Conservation (phyloP, 92 coral and sea anemone species). For the Ricordea florida region DNA sequence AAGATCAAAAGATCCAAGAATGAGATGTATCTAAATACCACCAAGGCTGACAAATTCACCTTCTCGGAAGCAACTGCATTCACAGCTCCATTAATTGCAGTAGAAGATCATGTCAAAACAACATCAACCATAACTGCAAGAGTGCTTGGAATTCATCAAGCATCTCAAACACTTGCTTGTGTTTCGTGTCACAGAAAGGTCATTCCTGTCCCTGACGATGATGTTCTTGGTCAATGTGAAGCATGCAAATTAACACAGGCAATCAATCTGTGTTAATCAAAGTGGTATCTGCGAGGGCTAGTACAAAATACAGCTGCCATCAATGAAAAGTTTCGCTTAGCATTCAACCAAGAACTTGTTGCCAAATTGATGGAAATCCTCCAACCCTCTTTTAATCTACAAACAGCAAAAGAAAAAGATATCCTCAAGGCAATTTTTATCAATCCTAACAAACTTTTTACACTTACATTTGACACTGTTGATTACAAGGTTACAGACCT, state of each 20-base stretch:
- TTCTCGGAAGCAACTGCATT: background rate
- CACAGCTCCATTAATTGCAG: background rate
- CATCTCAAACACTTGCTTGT: background rate
- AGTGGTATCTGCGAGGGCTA: background rate
- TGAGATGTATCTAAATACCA: background rate
- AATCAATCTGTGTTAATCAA: background rate
- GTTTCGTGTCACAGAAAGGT: background rate
- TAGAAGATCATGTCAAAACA: background rate
- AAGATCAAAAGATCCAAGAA: background rate
- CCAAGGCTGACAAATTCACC: conserved; percentile 5
- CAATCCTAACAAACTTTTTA: no score
- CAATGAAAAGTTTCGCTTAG: no score
- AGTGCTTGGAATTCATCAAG: background rate
- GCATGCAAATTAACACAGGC: background rate
- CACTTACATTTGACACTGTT: no score
- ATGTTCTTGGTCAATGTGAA: background rate
- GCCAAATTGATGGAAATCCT: no score
- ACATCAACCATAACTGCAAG: background rate
- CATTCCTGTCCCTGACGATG: background rate
- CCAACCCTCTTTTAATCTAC: no score
- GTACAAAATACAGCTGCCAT: no score
- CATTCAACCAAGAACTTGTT: no score
- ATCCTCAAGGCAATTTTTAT: no score
- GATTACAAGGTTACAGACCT: no score
- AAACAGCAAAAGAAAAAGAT: no score